Percentiles rank a stretch among this genome's conserved stretches.
Conservation (phyloP, 1,140 invertebrate genomes). For the Drosophila albomicans region DNA sequence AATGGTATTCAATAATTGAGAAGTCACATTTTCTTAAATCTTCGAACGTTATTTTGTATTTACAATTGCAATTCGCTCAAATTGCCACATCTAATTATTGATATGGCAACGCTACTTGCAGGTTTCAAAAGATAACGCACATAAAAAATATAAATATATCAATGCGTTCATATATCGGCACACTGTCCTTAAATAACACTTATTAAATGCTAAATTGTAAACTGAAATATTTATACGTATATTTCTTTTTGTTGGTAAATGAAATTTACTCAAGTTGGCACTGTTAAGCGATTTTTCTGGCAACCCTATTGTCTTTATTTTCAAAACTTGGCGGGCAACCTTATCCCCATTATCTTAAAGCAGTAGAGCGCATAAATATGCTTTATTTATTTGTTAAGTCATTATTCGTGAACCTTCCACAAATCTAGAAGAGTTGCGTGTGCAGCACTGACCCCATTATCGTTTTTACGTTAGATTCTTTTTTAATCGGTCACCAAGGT, state of each 20-base stretch:
- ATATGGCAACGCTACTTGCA: too few relatives aligned
- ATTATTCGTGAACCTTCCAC: neutral
- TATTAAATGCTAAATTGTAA: too few relatives aligned
- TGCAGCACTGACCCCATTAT: neutral
- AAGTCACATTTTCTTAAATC: too few relatives aligned
- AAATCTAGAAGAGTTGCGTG: neutral
- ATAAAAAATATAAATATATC: too few relatives aligned
- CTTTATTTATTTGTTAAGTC: neutral
- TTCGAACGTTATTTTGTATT: too few relatives aligned
- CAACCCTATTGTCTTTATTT: neutral
- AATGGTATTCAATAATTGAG: too few relatives aligned
- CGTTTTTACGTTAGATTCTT: neutral
- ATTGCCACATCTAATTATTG: too few relatives aligned
- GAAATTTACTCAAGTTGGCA: neutral
- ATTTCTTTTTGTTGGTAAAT: neutral
- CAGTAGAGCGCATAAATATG: neutral
- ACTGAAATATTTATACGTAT: neutral
- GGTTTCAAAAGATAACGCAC: too few relatives aligned
- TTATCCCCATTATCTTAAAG: neutral
- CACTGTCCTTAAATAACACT: too few relatives aligned
- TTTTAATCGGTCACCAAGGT: neutral
- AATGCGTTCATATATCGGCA: too few relatives aligned
- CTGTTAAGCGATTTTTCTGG: neutral
- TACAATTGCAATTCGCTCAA: too few relatives aligned
- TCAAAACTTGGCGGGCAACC: neutral